Percentiles rank a stretch among this genome's conserved stretches.
phyloP scores from a whole-genome alignment of 2,797 vertebrate species.

The Typhlichthys eigenmanni region DNA sequence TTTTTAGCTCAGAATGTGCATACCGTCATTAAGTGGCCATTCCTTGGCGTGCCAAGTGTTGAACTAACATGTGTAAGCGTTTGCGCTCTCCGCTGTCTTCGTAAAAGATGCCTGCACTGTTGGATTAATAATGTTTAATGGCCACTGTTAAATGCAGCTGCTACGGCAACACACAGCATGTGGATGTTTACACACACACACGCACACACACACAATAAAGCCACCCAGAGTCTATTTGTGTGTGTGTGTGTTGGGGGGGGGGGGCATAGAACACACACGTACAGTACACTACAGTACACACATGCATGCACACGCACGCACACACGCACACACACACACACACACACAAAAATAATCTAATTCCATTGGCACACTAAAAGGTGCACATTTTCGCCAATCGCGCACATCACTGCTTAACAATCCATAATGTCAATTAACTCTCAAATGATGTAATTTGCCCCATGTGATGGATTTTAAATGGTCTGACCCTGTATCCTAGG shows the following conservation, averaged over 20 bases:
- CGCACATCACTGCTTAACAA: constrained; percentile 43
- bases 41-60: constrained; percentile 58
- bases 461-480: constrained; percentile 62
- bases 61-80: constrained; percentile 73
- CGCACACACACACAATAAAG: constrained; percentile 5
- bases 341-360: too few relatives aligned
- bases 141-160: constrained; percentile 76
- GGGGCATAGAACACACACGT: too few relatives aligned
- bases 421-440: constrained; percentile 67
- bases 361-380: background rate
- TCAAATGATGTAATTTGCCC: constrained; percentile 71
- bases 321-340: background rate
- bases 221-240: too few relatives aligned
- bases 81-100: constrained; percentile 70
- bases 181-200: constrained; percentile 60
- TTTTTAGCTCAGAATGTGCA: constrained; percentile 39
- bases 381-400: constrained; percentile 8
- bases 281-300: background rate
- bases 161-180: constrained; percentile 67
- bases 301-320: background rate
- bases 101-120: constrained; percentile 72
- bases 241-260: too few relatives aligned
- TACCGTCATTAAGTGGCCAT: constrained; percentile 52
- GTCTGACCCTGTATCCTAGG: constrained; percentile 51
- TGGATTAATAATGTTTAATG: constrained; percentile 79